Conservation (phyloP, 2,797 vertebrate species). For the Malacoraja senta region DNA sequence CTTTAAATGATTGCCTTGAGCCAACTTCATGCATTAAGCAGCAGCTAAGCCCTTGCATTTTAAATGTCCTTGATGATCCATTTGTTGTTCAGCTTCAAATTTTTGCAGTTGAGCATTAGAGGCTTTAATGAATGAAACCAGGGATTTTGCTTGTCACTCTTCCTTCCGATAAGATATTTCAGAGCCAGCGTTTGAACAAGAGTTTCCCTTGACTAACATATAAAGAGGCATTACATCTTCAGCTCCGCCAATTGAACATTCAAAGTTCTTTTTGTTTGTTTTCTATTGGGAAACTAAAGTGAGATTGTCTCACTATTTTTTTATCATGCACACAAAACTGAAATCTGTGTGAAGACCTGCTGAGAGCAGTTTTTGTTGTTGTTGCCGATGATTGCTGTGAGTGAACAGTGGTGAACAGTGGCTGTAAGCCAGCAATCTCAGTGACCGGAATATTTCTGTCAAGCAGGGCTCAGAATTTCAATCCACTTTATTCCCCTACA, state of each 20-base stretch:
- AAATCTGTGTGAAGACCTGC: not conserved
- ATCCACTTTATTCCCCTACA: not conserved
- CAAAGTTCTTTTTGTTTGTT: slow-evolving; percentile 12
- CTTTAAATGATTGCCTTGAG: not conserved
- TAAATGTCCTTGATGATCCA: not conserved
- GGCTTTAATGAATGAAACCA: slow-evolving; percentile 17
- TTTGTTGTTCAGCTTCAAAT: not conserved
- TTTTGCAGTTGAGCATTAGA: slow-evolving; percentile 21
- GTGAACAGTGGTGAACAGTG: not conserved
- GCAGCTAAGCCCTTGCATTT: not conserved
- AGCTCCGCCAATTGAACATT: slow-evolving; percentile 18
- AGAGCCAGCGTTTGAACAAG: slow-evolving; percentile 47
- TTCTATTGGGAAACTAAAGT: slow-evolving; percentile 8
- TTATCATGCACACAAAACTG: not conserved
- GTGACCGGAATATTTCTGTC: not conserved
- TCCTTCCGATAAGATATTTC: slow-evolving; percentile 40
- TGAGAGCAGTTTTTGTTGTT: not conserved
- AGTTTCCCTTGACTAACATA: slow-evolving; percentile 39
- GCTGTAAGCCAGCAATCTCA: not conserved
- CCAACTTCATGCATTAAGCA: not conserved
- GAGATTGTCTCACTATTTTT: not conserved
- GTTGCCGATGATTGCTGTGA: not conserved
- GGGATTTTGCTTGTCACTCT: slow-evolving; percentile 24
- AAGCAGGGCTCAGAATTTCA: not conserved
- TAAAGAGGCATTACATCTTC: slow-evolving; percentile 10